Percentiles rank a stretch among this genome's conserved stretches.
These are phyloP conservation scores for Dromas ardeola DNA, from an alignment of 2,113 vertebrate genomes.

Conservation along the genomic window DNA sequence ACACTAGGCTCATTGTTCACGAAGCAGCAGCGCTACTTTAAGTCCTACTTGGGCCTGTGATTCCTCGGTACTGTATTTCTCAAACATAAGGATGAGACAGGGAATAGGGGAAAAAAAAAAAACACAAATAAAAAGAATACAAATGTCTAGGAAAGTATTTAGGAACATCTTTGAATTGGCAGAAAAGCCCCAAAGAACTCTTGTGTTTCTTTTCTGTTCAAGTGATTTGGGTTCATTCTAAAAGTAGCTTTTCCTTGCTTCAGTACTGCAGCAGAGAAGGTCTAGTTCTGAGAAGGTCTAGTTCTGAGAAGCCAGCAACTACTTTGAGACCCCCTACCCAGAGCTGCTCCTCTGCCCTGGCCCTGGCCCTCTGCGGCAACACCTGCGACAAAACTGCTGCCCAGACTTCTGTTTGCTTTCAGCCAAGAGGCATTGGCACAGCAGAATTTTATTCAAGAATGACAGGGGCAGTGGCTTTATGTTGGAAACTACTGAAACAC, in stretches of 20 bases:
- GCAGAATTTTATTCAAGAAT: neutral
- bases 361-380: neutral
- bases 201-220: neutral
- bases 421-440: neutral
- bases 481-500: neutral
- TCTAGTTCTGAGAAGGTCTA: neutral
- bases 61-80: neutral
- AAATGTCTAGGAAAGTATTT: neutral
- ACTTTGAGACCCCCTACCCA: neutral
- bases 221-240: neutral
- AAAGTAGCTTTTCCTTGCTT: neutral
- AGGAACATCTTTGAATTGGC: neutral
- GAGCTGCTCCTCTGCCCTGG: neutral
- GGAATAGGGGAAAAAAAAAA: neutral
- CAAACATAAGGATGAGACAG: neutral
- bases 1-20: neutral
- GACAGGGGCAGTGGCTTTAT: neutral
- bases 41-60: neutral
- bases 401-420: neutral
- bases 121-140: neutral
- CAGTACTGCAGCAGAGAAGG: neutral
- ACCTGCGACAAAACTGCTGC: neutral
- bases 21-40: accelerated
- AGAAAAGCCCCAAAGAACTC: neutral
- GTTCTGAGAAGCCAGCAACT: neutral